phyloP scores from a whole-genome alignment of 2,888 invertebrate genomes.

The Serrognathus titanus region DNA sequence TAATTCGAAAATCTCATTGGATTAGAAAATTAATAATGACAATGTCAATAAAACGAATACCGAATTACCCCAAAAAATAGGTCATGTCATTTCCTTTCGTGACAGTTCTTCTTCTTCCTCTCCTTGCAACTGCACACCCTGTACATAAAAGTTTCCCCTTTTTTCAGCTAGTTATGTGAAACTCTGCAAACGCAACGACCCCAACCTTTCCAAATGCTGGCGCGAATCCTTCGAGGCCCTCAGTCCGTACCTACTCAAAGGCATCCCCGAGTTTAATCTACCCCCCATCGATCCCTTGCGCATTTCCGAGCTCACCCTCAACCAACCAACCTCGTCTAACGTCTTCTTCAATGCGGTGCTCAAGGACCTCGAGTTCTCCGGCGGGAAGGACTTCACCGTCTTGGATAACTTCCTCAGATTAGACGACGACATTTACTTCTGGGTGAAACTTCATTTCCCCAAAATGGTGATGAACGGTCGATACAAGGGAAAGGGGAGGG shows the following conservation, averaged over 20 bases:
- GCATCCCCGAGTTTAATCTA: constrained; percentile 37
- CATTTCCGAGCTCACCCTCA: constrained; percentile 31
- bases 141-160: not conserved
- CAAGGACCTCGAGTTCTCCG: constrained; percentile 26
- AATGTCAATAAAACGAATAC: too few relatives aligned
- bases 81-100: too few relatives aligned
- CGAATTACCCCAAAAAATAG: too few relatives aligned
- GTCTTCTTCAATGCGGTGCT: constrained; percentile 33
- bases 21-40: too few relatives aligned
- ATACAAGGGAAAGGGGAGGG: constrained; percentile 35
- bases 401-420: constrained; percentile 17
- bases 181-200: constrained; percentile 35
- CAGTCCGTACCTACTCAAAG: constrained; percentile 33
- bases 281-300: constrained; percentile 37
- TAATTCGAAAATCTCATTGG: too few relatives aligned
- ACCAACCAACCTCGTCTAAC: constrained; percentile 29
- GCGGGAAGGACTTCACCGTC: constrained; percentile 29
- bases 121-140: too few relatives aligned
- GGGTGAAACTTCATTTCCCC: constrained; percentile 11
- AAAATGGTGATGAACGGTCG: constrained; percentile 30
- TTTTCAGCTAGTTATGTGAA: constrained; percentile 22
- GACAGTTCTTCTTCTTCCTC: too few relatives aligned
- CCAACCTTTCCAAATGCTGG: constrained; percentile 35
- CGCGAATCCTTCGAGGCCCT: constrained; percentile 31
- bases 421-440: constrained; percentile 1